Conservation (phyloP, 1,140 invertebrate species). For the Nylanderia fulva region DNA sequence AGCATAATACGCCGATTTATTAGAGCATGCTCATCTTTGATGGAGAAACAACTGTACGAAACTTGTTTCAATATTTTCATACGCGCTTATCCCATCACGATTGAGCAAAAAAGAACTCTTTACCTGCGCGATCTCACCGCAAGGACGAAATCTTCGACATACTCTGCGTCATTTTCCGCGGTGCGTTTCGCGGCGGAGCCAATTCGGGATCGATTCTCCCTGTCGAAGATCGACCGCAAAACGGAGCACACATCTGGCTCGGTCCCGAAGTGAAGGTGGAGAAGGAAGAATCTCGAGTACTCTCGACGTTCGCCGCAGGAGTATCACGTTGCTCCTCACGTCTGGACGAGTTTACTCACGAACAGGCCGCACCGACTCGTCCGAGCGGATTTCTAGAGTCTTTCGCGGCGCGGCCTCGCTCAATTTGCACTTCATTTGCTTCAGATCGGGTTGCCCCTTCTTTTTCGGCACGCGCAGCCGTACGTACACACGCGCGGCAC, state of each 20-base stretch:
- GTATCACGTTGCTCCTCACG: conserved; percentile 84
- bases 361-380: conserved; percentile 55
- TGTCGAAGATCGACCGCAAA: conserved; percentile 40
- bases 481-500: conserved; percentile 23
- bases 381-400: conserved; percentile 73
- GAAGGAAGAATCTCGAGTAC: conserved; percentile 33
- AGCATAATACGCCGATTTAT: conserved; percentile 3
- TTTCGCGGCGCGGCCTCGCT: conserved; percentile 75
- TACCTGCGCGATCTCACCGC: conserved; percentile 51
- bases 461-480: conserved; percentile 79
- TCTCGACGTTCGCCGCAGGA: conserved; percentile 77
- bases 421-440: conserved; percentile 85
- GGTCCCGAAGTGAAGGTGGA: neutral
- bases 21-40: neutral
- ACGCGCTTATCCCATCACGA: conserved; percentile 34
- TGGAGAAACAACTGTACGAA: neutral
- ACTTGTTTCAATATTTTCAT: conserved; percentile 5
- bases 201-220: conserved; percentile 10
- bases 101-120: conserved; percentile 14
- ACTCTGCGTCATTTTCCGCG: conserved; percentile 35
- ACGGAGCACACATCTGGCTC: conserved; percentile 39
- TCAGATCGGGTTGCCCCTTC: conserved; percentile 81
- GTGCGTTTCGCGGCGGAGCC: conserved; percentile 39
- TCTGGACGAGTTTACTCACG: conserved; percentile 80
- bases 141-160: conserved; percentile 36